These are phyloP conservation scores for Habrosyne pyritoides DNA, from an alignment of 2,888 invertebrate species.

Conservation along the genomic window DNA sequence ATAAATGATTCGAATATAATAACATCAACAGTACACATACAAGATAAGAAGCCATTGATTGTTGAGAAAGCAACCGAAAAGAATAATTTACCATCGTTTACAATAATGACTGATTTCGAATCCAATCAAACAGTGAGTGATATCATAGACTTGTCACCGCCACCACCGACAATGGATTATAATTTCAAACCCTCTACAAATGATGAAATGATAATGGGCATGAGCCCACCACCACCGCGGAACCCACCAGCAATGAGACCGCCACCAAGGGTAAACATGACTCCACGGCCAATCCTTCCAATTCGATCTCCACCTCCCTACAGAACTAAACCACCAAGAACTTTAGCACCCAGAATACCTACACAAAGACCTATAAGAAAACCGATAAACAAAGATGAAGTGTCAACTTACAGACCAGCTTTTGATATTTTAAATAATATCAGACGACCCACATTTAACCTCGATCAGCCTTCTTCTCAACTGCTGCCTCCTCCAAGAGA, in stretches of 20 bases:
- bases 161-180: slow-evolving; percentile 73
- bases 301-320: slow-evolving; percentile 64
- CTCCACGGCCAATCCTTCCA: slow-evolving; percentile 60
- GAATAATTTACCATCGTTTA: slow-evolving; percentile 60
- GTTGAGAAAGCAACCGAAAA: slow-evolving; percentile 62
- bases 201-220: slow-evolving; percentile 81
- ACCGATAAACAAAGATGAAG: slow-evolving; percentile 63
- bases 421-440: slow-evolving; percentile 69
- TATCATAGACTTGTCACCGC: slow-evolving; percentile 78
- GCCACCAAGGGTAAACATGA: slow-evolving; percentile 55
- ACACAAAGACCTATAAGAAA: slow-evolving; percentile 62
- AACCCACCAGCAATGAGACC: slow-evolving; percentile 53
- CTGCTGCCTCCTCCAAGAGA: slow-evolving; percentile 69
- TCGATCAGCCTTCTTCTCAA: slow-evolving; percentile 69
- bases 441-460: slow-evolving; percentile 62
- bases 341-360: slow-evolving; percentile 55
- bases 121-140: slow-evolving; percentile 65
- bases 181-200: slow-evolving; percentile 72
- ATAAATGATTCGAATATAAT: slow-evolving; percentile 71
- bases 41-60: slow-evolving; percentile 74
- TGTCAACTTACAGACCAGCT: slow-evolving; percentile 73
- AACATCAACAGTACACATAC: slow-evolving; percentile 74
- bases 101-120: slow-evolving; percentile 52
- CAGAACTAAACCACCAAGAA: slow-evolving; percentile 63
- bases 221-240: slow-evolving; percentile 80